These are phyloP conservation scores for Nothocercus julius DNA, from an alignment of 2,113 vertebrate genomes.

Conservation along the genomic window DNA sequence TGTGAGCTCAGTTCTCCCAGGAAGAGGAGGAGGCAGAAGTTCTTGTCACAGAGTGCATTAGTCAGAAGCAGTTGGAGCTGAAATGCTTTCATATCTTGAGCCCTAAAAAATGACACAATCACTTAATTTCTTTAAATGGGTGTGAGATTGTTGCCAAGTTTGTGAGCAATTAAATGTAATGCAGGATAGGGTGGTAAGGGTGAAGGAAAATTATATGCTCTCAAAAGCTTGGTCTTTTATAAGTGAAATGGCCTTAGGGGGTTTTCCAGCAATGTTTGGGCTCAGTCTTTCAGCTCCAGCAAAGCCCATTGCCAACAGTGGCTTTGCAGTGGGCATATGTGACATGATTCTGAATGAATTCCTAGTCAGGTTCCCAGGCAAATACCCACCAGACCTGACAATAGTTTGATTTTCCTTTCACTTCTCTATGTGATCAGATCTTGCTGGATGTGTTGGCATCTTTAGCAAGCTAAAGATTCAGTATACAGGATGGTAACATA, in stretches of 20 bases:
- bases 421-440: background rate
- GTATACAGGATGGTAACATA: background rate
- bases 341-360: constrained; percentile 29
- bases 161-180: constrained; percentile 68
- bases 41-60: constrained; percentile 27
- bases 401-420: background rate
- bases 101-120: constrained; percentile 58
- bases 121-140: constrained; percentile 71
- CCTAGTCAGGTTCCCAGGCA: background rate
- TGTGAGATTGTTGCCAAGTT: constrained; percentile 52
- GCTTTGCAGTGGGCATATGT: background rate
- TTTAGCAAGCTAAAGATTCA: background rate
- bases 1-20: constrained; percentile 45
- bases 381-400: background rate
- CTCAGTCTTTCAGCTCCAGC: constrained; percentile 30
- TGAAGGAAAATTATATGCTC: constrained; percentile 68
- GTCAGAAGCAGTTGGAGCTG: background rate
- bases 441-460: background rate
- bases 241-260: constrained; percentile 69
- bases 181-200: constrained; percentile 52
- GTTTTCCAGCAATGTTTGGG: constrained; percentile 60
- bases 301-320: background rate
- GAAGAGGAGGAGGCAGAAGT: constrained; percentile 33
- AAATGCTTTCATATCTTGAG: constrained; percentile 64
- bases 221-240: constrained; percentile 58